Evolutionary conservation across 2,113 vertebrate species (phyloP).

Genomic region (Thamnophis sirtalis): DNA sequence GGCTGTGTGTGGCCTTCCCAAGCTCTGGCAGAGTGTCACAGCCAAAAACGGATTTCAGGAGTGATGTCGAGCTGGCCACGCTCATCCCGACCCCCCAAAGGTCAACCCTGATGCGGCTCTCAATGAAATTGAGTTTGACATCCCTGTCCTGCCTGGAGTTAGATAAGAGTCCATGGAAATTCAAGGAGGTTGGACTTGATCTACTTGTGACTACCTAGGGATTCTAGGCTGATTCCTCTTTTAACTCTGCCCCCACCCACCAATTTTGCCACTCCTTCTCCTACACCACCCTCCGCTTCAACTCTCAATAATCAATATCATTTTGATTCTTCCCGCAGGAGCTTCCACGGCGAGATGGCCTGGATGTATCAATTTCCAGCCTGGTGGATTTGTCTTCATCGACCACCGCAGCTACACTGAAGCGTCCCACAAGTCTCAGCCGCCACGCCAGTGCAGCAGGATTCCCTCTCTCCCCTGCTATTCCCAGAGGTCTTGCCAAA

Average conservation of each 20-base stretch:
- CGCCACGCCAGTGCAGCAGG: constrained; percentile 87
- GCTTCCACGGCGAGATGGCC: constrained; percentile 77
- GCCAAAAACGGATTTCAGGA: too few relatives aligned
- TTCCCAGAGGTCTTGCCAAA: constrained; percentile 73
- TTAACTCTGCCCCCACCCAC: not conserved
- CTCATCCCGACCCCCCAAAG: too few relatives aligned
- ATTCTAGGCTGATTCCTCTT: not conserved
- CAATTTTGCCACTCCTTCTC: not conserved
- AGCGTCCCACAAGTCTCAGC: constrained; percentile 86
- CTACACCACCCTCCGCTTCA: not conserved
- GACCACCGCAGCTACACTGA: constrained; percentile 74
- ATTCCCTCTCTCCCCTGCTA: constrained; percentile 73
- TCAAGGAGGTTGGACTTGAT: not conserved
- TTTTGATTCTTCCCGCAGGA: constrained; percentile 75
- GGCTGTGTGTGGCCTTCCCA: too few relatives aligned
- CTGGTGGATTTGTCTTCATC: constrained; percentile 65
- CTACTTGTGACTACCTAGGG: not conserved
- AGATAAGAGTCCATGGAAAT: not conserved
- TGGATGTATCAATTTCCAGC: constrained; percentile 51
- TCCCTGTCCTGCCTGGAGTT: not conserved
- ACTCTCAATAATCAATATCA: fast-evolving
- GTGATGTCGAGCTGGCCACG: too few relatives aligned
- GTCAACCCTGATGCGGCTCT: too few relatives aligned
- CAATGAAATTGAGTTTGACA: too few relatives aligned
- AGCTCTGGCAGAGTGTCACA: too few relatives aligned